Base-by-base conservation (phyloP, 2,113 vertebrate species). In the Ictidomys tridecemlineatus region DNA sequence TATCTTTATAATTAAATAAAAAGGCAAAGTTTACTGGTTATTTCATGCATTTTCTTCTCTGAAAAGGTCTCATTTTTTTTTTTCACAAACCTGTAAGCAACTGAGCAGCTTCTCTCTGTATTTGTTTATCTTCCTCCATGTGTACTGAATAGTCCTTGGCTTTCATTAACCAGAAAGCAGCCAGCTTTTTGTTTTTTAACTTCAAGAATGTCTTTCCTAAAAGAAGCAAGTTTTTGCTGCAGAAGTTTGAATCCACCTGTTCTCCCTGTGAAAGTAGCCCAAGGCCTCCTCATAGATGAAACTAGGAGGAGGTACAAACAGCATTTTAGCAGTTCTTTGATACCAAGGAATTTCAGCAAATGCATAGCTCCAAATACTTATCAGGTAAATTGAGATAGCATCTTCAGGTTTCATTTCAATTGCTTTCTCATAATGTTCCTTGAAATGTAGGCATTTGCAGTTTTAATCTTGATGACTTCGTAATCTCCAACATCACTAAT, bases 341-440 rank as follows among this genome's bases (percentile, higher is more conserved):
- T 99, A 99, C 99, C 99, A 99, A 0, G 99, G 99, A 98, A 99
- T 98, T 96, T 99, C 99, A 1, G 99, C 99, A 98, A 99, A 99
- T 26, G 99, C 98, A 39, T 99, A 99, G 97, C 99, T 99, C 99
- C 99, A 99, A 97, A 99, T 98, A 51, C 99, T 99, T 97, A 99
- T 97, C 87, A 99, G 99, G 97, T 99, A 99, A 96, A 99, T 98
- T 91, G 99, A 99, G 1, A 99, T 99, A 67, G 99, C 99, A 96
- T 99, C 99, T 97, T 99, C 99, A 42, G 99, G 99, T 97, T 99
- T 99, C 96, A 99, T 98, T 97, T 99, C 97, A 89, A 99, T 78
- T 30, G 99, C 99, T 99, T 98, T 99, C 99, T 99, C 98, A 69
- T 99, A 98, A 97, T 99, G 99, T 12, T 99, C 98, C 98, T 99